Percentiles rank a stretch among this genome's conserved stretches.
phyloP scores from a whole-genome alignment of 92 coral and sea anemone species.

The Phymanthus crucifer region DNA sequence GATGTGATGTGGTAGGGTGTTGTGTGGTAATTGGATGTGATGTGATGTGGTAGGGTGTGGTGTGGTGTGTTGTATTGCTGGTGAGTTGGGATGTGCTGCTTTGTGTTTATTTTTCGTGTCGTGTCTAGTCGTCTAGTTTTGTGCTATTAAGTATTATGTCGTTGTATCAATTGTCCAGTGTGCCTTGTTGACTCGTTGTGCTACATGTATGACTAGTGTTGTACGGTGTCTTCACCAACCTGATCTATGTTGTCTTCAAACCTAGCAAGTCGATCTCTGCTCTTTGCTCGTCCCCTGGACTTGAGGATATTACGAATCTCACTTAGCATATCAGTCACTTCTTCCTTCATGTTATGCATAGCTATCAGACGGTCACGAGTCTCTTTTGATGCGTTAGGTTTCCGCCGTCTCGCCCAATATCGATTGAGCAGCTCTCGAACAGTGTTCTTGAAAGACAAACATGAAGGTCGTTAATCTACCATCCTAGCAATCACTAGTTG shows the following conservation, averaged over 20 bases:
- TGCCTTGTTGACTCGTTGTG: too few relatives aligned
- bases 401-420: constrained; percentile 73
- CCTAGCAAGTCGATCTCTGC: constrained; percentile 28
- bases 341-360: constrained; percentile 64
- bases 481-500: too few relatives aligned
- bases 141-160: not conserved
- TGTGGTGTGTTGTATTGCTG: not conserved
- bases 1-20: not conserved
- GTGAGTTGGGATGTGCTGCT: not conserved
- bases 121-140: not conserved
- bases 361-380: constrained; percentile 52
- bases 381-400: constrained; percentile 35
- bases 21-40: not conserved
- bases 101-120: not conserved
- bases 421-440: constrained; percentile 82
- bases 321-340: constrained; percentile 74
- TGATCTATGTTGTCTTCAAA: constrained; percentile 6
- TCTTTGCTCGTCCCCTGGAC: constrained; percentile 52
- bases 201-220: too few relatives aligned
- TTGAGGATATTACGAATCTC: constrained; percentile 81
- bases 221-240: not conserved
- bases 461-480: not conserved
- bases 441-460: constrained; percentile 39
- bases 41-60: not conserved
- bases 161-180: too few relatives aligned